phyloP scores from a whole-genome alignment of 2,113 vertebrate genomes.

The Ranitomeya imitator region DNA sequence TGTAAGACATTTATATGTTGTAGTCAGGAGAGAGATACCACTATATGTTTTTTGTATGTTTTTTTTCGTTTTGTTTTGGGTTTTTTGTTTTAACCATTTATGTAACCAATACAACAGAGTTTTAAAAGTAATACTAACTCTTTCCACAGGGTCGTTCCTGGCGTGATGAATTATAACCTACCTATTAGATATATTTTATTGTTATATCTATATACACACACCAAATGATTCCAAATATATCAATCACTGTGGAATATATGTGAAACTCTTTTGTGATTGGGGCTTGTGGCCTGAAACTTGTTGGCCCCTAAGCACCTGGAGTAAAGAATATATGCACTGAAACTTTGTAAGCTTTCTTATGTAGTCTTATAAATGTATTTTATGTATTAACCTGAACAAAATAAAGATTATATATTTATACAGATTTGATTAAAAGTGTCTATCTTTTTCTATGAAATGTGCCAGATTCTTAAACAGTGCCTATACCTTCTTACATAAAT shows the following conservation, averaged over 20 bases:
- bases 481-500: no score
- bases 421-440: slow-evolving; percentile 58
- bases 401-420: slow-evolving; percentile 77
- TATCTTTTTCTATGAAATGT: not conserved
- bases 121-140: slow-evolving; percentile 34
- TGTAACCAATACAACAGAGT: slow-evolving; percentile 48
- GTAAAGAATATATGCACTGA: slow-evolving; percentile 75
- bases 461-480: not conserved
- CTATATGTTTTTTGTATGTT: slow-evolving; percentile 49
- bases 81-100: not conserved
- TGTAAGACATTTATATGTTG: slow-evolving; percentile 9
- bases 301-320: not conserved
- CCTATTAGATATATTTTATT: not conserved
- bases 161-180: not conserved
- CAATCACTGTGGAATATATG: slow-evolving; percentile 60
- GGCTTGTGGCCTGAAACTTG: not conserved
- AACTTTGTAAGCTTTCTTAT: slow-evolving; percentile 66
- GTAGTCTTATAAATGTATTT: slow-evolving; percentile 70
- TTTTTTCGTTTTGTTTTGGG: no score
- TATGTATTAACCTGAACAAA: slow-evolving; percentile 73
- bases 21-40: slow-evolving; percentile 14
- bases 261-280: slow-evolving; percentile 20
- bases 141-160: slow-evolving; percentile 31
- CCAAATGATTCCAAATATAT: slow-evolving; percentile 32
- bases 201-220: not conserved